Base-by-base conservation (phyloP, 2,113 vertebrate species). In the Brienomyrus longianalis region DNA sequence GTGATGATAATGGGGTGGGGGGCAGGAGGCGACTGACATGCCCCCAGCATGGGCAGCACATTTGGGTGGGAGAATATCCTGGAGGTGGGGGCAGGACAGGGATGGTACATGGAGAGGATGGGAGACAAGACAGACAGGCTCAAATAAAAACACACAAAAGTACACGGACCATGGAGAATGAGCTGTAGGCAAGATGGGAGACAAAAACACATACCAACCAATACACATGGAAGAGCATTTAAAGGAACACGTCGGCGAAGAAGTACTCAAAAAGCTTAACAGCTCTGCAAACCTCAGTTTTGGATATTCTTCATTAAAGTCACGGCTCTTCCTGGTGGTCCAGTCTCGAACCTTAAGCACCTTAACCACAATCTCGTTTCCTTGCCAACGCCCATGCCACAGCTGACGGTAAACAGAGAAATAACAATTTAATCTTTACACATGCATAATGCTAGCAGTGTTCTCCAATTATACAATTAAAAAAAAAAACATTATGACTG, bases 61-160 rank as follows among this genome's bases (percentile, higher is more conserved):
- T 99, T 99, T 23, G 98, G 98, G 93, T 99, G 98, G 35, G 98
- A 99, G 92, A 99, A 99, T 90, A 99, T 99, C 95, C 98, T 99
- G 80, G 2, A 39, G 52, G 2, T 45, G 15, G 47, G 88, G 45
- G 17, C 17, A 54, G 88, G 21, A 74, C 35, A 74, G 13, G 35
- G 74, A 51, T 52, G 90, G 83, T 0, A 3, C 35, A 89, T 11
- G 51, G 50, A 62, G 27, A 45, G 3, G 35, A 51, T 66, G 43
- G n/a, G 66, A 86, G 13, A 85, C 11, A 7, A 56, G 45, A 91
- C 59, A 89, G 17, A 88, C n/a, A 66, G 87, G 62, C 62, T 70
- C 62, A 70, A 35, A 54, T 7, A 54, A 17, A 89, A 43, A 83
- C 19, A 54, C 39, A 52, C 5, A 23, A 10, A n/a, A n/a, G 21